phyloP scores from a whole-genome alignment of 2,797 vertebrate genomes.

The Muraenolepis orangiensis region DNA sequence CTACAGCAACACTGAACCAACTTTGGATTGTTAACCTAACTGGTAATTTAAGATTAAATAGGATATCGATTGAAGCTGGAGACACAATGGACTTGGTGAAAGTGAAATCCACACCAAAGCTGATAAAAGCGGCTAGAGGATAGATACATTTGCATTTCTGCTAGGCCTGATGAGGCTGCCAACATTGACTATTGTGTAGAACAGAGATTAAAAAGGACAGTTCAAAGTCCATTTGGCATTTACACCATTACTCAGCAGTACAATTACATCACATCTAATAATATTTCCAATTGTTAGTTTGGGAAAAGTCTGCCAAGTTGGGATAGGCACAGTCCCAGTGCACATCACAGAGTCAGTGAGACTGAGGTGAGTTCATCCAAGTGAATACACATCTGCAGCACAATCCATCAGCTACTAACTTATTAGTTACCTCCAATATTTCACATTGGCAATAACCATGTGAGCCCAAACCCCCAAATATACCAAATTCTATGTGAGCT shows the following conservation, averaged over 20 bases:
- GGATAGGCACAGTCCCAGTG: constrained; percentile 17
- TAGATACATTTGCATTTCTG: neutral
- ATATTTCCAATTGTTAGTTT: constrained; percentile 29
- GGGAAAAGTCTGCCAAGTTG: constrained; percentile 33
- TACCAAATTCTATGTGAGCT: neutral
- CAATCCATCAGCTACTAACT: neutral
- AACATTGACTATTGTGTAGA: neutral
- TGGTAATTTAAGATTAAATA: neutral
- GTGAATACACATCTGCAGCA: neutral
- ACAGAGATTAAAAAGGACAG: neutral
- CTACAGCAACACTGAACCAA: neutral
- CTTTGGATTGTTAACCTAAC: neutral
- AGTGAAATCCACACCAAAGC: neutral
- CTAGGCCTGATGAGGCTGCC: neutral
- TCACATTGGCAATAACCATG: neutral
- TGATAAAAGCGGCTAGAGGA: neutral
- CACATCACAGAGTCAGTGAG: neutral
- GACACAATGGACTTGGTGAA: neutral
- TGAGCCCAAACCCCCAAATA: neutral
- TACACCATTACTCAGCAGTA: neutral
- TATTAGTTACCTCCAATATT: neutral
- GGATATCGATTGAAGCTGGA: neutral
- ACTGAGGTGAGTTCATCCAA: constrained; percentile 33
- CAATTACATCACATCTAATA: neutral
- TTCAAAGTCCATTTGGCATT: neutral